phyloP scores from a whole-genome alignment of 2,888 invertebrate species.

The Drosophila leonis region DNA sequence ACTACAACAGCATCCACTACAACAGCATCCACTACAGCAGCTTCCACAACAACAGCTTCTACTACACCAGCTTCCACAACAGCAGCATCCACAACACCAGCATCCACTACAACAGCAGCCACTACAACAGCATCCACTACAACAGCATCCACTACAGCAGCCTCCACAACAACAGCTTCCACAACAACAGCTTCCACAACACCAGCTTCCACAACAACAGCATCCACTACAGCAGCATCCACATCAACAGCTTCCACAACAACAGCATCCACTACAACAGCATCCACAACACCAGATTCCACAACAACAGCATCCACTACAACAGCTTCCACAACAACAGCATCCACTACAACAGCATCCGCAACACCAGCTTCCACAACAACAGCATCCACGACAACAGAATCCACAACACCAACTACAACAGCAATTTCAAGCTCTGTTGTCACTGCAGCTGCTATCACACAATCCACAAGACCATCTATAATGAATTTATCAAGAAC shows the following conservation, averaged over 20 bases:
- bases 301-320: no score
- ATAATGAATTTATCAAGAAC: neutral
- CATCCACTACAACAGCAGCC: neutral
- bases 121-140: neutral
- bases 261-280: neutral
- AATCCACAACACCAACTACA: neutral
- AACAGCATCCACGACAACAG: slow-evolving; percentile 6
- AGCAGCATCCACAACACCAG: neutral
- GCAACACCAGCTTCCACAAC: neutral
- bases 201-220: neutral
- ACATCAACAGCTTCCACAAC: slow-evolving; percentile 1
- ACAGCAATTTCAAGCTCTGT: neutral
- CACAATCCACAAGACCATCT: neutral
- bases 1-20: neutral
- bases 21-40: neutral
- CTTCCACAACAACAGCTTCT: neutral
- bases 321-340: no score
- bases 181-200: neutral
- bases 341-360: neutral
- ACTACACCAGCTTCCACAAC: neutral
- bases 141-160: neutral
- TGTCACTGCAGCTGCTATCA: neutral
- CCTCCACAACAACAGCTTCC: neutral
- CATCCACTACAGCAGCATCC: no score
- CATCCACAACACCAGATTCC: neutral